Conservation (phyloP, 2,888 invertebrate species). For the Amphiduros pacificus region DNA sequence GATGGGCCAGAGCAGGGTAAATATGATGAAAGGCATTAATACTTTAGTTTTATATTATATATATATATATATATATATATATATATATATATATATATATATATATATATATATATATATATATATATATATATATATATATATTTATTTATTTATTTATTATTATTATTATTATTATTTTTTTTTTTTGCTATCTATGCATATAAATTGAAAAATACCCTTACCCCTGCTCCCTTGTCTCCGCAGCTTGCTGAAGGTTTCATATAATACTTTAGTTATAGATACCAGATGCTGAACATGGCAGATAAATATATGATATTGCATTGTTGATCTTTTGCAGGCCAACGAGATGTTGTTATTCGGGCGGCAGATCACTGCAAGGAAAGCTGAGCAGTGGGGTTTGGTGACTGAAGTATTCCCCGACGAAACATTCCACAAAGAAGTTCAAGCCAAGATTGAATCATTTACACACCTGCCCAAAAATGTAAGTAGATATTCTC, state of each 20-base stretch:
- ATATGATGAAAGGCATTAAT: too few species aligned
- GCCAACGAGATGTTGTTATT: slow-evolving; percentile 68
- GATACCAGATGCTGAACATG: background rate
- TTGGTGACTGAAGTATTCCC: slow-evolving; percentile 81
- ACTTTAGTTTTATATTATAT: too few species aligned
- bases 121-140: too few species aligned
- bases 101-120: too few species aligned
- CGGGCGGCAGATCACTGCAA: slow-evolving; percentile 76
- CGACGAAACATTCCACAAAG: slow-evolving; percentile 65
- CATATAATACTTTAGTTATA: background rate
- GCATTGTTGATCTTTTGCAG: slow-evolving; percentile 40
- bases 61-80: too few species aligned
- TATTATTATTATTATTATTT: too few species aligned
- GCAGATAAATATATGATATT: background rate
- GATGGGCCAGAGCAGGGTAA: slow-evolving; percentile 77
- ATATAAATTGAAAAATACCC: too few species aligned
- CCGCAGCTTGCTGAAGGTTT: too few species aligned
- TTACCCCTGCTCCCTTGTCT: too few species aligned
- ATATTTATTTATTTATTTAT: too few species aligned
- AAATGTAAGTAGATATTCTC: slow-evolving; percentile 35
- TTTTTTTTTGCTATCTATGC: too few species aligned
- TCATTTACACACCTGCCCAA: slow-evolving; percentile 63
- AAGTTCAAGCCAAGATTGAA: slow-evolving; percentile 64
- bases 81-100: too few species aligned
- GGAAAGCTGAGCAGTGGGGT: slow-evolving; percentile 77